Base-by-base conservation (phyloP, 30 jellyfish, hydroid and myxozoan genomes). In the Hydra vulgaris region DNA sequence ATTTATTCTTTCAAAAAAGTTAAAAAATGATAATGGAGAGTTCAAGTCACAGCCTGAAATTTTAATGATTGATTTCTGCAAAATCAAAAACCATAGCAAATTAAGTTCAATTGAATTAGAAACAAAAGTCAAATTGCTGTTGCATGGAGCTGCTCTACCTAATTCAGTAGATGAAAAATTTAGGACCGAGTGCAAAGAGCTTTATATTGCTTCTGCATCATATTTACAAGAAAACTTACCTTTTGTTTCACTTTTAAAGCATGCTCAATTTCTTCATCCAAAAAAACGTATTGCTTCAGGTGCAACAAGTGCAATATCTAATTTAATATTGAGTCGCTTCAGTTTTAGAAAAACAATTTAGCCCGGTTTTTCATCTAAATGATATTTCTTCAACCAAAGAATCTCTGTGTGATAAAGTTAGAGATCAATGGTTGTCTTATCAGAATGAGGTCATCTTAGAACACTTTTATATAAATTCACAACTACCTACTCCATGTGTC, bases 401-500 rank as follows among this genome's bases (percentile, higher is more conserved):
- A 53, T 20, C 54, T 53, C 26, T 76, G 54, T 21, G 25, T 76
- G 84, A 76, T 25, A 26, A 53, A 76, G 52, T 76, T 26, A 26
- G 84, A 76, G 40, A 25, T 53, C 84, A 76, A 26, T 76, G 84
- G 84, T n/a, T 18, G 81, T 77, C 22, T 20, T 76, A 25, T 53
- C 84, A 76, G 52, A 25, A 53, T 26, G 84, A 76, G 40, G 40
- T 18, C 1, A 18, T 76, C 79, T 7, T 8, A 73, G 81, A 69
- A 23, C 26, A 69, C 25, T 69, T 21, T 21, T 69, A 69, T 69
- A 21, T 69, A 20, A 69, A 40, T 40, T 40, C 61, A 40, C 61
- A 40, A 40, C 61, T 40, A 40, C 12, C 61, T 40, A 40, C 61
- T 40, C 5, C 61, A 40, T 40, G 8, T 40, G 61, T 40, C 61